Base-by-base conservation (phyloP, 2,797 vertebrate species). In the Eupleurogrammus muticus region DNA sequence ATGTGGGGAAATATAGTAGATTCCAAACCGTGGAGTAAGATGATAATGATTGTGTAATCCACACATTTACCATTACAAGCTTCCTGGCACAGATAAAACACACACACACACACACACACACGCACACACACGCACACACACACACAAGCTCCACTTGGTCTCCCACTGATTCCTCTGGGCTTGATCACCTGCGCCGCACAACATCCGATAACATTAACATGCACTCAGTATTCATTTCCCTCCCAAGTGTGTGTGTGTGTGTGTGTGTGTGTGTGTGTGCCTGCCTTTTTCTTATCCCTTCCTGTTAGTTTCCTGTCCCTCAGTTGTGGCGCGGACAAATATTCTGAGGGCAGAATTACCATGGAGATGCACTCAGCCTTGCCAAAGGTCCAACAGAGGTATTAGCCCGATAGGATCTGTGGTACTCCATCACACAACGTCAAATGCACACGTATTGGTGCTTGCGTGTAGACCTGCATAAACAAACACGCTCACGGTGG, bases 371-470 rank as follows among this genome's bases (percentile, higher is more conserved):
- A 63, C 70, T 79, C 62, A 54, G 69, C 70, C 80, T 68, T 70
- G 79, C 78, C 79, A 86, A 70, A 84, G 76, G 77, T 73, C 85
- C 60, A 67, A 77, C 81, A 75, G 71, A 68, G 66, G 83, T 84
- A 85, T 90, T 83, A 85, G 63, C 34, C 47, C 57, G 86, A 90
- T 89, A 83, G 66, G 51, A 89, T 90, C 81, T 74, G 42, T 70
- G 49, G 48, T 76, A 70, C 66, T 89, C 74, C 69, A 85, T 88
- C 87, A 82, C 77, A 77, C 59, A 62, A 62, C 1, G 34, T 72
- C 70, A 84, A 63, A 77, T 52, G 58, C 77, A 70, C 84, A 75
- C 60, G 55, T 47, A 80, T 69, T 64, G 58, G 63, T 69, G 68
- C 66, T 75, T 61, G 60, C 77, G 82, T 80, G 78, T 67, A 47